A percentile compares a stretch with the other conserved stretches of the same genome.
These are phyloP conservation scores for Dicrostonyx torquatus DNA, from an alignment of 2,797 vertebrate species.

Conservation along the genomic window DNA sequence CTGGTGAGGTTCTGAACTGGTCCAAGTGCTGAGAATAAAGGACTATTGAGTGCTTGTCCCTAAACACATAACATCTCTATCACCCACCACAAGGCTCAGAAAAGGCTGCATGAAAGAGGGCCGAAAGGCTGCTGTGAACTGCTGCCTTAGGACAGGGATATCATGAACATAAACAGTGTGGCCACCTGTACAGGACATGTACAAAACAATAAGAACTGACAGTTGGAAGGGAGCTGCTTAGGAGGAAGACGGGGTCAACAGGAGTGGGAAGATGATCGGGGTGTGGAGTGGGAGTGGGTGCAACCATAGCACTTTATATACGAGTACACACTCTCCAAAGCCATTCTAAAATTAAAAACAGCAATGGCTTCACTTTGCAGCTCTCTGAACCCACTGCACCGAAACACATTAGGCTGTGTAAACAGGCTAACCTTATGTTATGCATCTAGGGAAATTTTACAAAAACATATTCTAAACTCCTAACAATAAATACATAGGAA, in stretches of 20 bases:
- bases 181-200: not conserved
- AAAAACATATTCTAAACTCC: slow-evolving; percentile 39
- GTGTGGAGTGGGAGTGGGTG: too few relatives aligned
- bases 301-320: too few relatives aligned
- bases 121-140: not conserved
- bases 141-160: too few relatives aligned
- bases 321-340: not conserved
- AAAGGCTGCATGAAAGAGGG: not conserved
- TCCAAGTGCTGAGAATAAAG: not conserved
- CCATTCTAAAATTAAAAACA: not conserved
- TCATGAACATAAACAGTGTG: not conserved
- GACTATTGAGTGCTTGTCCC: too few relatives aligned
- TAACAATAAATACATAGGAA: not conserved
- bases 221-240: not conserved
- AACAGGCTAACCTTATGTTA: not conserved
- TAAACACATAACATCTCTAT: not conserved
- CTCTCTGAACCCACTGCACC: not conserved
- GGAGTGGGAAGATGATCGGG: too few relatives aligned
- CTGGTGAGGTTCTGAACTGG: not conserved
- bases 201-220: not conserved
- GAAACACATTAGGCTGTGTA: not conserved
- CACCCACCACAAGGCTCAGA: not conserved
- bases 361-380: not conserved
- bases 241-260: not conserved
- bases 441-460: not conserved